These are phyloP conservation scores for Stratiomys singularior DNA, from an alignment of 2,888 invertebrate genomes.

Conservation along the genomic window DNA sequence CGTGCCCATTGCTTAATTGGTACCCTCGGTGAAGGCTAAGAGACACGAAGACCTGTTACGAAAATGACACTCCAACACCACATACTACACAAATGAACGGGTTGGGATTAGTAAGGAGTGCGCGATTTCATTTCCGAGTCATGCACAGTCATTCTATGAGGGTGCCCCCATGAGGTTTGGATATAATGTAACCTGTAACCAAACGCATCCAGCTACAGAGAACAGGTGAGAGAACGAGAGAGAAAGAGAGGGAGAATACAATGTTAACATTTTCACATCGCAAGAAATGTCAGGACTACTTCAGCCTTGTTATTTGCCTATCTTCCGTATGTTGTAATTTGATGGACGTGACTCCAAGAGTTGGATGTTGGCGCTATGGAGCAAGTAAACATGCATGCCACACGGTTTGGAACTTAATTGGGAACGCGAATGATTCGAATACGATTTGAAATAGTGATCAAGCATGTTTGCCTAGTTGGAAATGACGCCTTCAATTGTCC, in stretches of 20 bases:
- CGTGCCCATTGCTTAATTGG: conserved; percentile 40
- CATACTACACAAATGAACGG: neutral
- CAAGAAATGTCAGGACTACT: conserved; percentile 39
- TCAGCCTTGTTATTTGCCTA: conserved; percentile 41
- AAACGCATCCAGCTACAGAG: too few species aligned
- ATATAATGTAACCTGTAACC: too few species aligned
- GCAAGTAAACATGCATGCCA: conserved; percentile 17
- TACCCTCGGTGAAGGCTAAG: conserved; percentile 41
- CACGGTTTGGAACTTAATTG: conserved; percentile 20
- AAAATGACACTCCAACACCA: conserved; percentile 38
- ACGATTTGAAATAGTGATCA: neutral
- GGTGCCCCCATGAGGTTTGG: too few species aligned
- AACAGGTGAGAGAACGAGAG: too few species aligned
- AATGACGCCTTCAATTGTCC: conserved; percentile 11
- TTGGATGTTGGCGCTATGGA: conserved; percentile 1
- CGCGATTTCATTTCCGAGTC: neutral
- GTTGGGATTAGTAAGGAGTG: neutral
- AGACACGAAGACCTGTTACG: conserved; percentile 38
- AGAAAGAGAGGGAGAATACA: too few species aligned
- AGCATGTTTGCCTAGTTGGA: conserved; percentile 30
- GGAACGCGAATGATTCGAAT: conserved; percentile 9
- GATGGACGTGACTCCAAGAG: conserved; percentile 32
- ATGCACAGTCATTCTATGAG: neutral
- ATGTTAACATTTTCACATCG: conserved; percentile 14
- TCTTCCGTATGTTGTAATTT: conserved; percentile 36